Evolutionary conservation across 2,113 vertebrate genomes (phyloP).

Genomic region (Thalassarche chlororhynchos): DNA sequence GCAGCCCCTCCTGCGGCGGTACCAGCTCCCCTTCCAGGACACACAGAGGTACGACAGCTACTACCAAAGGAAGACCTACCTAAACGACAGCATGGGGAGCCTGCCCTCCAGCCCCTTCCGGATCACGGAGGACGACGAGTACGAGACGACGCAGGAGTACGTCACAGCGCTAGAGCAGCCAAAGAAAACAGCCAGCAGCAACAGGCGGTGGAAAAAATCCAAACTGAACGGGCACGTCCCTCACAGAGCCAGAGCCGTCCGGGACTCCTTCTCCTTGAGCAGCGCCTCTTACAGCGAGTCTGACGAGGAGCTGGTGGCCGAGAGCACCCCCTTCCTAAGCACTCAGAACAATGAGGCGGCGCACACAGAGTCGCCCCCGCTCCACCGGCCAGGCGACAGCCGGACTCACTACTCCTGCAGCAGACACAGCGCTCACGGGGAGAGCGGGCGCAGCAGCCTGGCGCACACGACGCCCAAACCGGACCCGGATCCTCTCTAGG

Average conservation of each 20-base stretch:
- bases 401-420: constrained; percentile 93
- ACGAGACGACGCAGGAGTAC: constrained; percentile 97
- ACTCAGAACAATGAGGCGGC: constrained; percentile 86
- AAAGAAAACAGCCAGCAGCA: constrained; percentile 73
- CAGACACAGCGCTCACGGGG: constrained; percentile 79
- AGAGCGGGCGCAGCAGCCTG: constrained; percentile 84
- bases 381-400: constrained; percentile 86
- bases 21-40: constrained; percentile 88
- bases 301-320: constrained; percentile 89
- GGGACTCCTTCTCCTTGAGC: constrained; percentile 93
- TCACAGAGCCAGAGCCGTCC: constrained; percentile 84
- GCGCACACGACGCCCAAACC: constrained; percentile 83
- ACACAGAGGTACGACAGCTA: constrained; percentile 90
- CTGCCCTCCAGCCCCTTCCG: constrained; percentile 93
- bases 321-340: constrained; percentile 96
- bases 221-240: constrained; percentile 93
- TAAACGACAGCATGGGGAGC: constrained; percentile 92
- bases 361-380: constrained; percentile 84
- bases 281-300: constrained; percentile 93
- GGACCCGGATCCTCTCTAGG: constrained; percentile 90
- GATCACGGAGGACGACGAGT: constrained; percentile 93
- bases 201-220: constrained; percentile 89
- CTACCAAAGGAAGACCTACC: constrained; percentile 90
- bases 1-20: constrained; percentile 89
- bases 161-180: constrained; percentile 87